phyloP scores from a whole-genome alignment of 1,140 invertebrate genomes.

The Drosophila quadrilineata region DNA sequence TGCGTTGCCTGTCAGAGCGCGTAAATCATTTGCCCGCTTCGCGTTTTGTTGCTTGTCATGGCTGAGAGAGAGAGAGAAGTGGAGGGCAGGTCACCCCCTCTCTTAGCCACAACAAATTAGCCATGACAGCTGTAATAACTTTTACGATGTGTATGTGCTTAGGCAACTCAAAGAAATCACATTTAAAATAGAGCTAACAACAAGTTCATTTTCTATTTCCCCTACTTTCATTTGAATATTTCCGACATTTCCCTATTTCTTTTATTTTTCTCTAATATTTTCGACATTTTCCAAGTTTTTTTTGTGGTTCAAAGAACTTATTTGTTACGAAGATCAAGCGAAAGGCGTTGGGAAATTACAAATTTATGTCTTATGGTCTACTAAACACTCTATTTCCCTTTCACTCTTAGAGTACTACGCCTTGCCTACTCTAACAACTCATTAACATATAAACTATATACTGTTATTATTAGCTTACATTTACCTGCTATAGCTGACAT shows the following conservation, averaged over 20 bases:
- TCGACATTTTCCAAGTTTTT: conserved; percentile 8
- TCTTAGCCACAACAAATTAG: conserved; percentile 8
- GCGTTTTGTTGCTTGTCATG: neutral
- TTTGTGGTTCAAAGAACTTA: conserved; percentile 58
- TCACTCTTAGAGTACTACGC: too few relatives aligned
- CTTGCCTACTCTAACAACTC: too few relatives aligned
- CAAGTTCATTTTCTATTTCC: conserved; percentile 1
- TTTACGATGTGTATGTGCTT: conserved; percentile 7
- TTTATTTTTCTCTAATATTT: neutral
- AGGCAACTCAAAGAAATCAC: too few relatives aligned
- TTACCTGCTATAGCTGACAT: too few relatives aligned
- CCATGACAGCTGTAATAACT: conserved; percentile 19
- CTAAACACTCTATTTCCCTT: conserved; percentile 16
- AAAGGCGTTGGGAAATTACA: neutral
- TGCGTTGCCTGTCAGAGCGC: too few relatives aligned
- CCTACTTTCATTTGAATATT: conserved; percentile 34
- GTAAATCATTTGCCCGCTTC: too few relatives aligned
- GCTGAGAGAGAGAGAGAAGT: neutral
- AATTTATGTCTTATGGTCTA: too few relatives aligned
- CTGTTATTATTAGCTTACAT: conserved; percentile 24
- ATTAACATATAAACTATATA: conserved; percentile 35
- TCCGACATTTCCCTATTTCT: conserved; percentile 29
- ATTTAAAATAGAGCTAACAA: neutral
- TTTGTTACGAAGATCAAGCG: conserved; percentile 9
- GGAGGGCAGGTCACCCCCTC: neutral